phyloP scores from a whole-genome alignment of 2,888 invertebrate genomes.

The Trypoxylon attenuatum region DNA sequence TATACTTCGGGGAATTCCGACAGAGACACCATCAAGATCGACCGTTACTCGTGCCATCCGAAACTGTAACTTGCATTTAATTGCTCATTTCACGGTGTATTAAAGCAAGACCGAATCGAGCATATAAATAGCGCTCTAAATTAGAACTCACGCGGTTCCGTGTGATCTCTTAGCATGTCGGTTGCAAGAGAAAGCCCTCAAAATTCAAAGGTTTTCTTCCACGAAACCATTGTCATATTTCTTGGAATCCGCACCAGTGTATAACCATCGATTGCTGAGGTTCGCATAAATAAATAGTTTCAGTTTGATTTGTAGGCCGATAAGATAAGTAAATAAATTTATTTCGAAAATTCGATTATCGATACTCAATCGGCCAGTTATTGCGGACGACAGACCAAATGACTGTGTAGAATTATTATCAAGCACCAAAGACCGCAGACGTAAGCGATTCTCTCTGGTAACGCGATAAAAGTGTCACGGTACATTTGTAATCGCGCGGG shows the following conservation, averaged over 20 bases:
- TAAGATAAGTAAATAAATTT: no score
- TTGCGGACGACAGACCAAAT: constrained; percentile 37
- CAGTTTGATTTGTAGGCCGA: no score
- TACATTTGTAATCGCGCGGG: constrained; percentile 37
- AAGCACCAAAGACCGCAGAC: constrained; percentile 4
- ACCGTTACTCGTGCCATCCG: not conserved
- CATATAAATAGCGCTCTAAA: not conserved
- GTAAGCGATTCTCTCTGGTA: constrained; percentile 44
- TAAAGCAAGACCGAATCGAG: not conserved
- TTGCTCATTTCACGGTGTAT: not conserved
- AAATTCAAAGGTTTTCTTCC: not conserved
- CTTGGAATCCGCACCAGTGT: no score
- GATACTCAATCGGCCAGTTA: no score
- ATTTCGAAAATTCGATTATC: no score
- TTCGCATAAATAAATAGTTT: no score
- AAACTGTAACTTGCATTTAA: not conserved
- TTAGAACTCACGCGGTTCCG: not conserved
- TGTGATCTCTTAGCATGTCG: not conserved
- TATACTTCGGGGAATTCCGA: not conserved
- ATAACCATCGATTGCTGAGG: no score
- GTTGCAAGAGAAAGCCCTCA: not conserved
- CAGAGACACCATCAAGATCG: not conserved
- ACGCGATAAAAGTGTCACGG: constrained; percentile 43
- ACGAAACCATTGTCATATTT: not conserved
- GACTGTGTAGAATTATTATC: constrained; percentile 18